A percentile compares a stretch with the other conserved stretches of the same genome.
Conservation (phyloP, 1,140 invertebrate species). For the Portunus trituberculatus region DNA sequence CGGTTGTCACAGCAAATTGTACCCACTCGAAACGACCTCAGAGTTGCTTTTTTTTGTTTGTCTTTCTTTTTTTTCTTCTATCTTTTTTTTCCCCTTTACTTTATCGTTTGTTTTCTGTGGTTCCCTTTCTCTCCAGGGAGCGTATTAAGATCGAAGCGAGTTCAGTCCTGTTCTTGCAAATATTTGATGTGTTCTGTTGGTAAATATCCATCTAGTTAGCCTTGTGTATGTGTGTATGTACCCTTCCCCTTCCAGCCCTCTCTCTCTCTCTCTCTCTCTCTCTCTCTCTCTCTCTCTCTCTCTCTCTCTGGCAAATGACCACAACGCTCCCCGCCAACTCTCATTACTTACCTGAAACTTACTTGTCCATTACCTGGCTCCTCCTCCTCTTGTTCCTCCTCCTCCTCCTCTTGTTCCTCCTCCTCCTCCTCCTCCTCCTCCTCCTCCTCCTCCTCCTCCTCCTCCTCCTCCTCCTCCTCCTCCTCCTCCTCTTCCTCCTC, state of each 20-base stretch:
- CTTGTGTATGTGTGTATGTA: neutral
- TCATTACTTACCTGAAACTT: constrained; percentile 31
- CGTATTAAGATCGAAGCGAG: too few species aligned
- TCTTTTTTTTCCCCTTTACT: neutral
- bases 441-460: neutral
- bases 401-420: neutral
- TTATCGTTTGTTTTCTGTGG: neutral
- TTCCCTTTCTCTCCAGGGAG: neutral
- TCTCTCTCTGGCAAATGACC: neutral
- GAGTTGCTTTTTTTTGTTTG: neutral
- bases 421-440: neutral
- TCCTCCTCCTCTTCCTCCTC: neutral
- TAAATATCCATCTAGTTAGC: neutral
- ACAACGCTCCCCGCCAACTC: neutral
- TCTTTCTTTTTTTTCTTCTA: neutral
- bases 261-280: neutral
- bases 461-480: neutral
- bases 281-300: constrained; percentile 10
- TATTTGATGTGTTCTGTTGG: too few species aligned
- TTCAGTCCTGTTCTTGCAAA: too few species aligned
- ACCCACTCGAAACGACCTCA: neutral
- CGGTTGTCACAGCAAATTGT: neutral
- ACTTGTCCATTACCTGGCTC: neutral
- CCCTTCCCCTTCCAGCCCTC: neutral
- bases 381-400: neutral